Evolutionary conservation across 2,797 vertebrate genomes (phyloP), one percentile per base, ranked within the genome.

Genomic region (Macropodus opercularis): DNA sequence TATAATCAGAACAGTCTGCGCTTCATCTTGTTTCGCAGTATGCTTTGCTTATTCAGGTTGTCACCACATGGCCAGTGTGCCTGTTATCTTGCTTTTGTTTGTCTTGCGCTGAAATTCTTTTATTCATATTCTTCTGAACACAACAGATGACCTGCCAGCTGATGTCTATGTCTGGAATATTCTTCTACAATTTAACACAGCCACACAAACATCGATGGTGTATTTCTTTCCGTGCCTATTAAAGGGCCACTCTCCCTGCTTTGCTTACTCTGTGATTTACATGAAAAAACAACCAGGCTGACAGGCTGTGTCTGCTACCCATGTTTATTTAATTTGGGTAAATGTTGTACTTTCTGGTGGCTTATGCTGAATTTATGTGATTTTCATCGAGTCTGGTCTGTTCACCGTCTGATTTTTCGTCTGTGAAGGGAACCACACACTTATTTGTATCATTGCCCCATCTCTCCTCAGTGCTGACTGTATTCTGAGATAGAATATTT

Each of bases 301-400:
- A 78, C 76, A 67, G 75, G 63, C 82, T 79, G 68, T 8, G 79
- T 84, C 72, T 75, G 63, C 72, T 72, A 8, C 65, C 87, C 83
- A 83, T 90, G 82, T 87, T 89, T 90, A 86, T 88, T 88, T 87
- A 70, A 90, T 86, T 50, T 76, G 77, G 40, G 73, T 80, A 80
- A 84, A 87, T 85, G 79, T 73, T 86, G 79, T 63, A 66, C 69
- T 40, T 75, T 80, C 56, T 77, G 44, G 68, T 79, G 54, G 57
- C 69, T 85, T 75, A 47, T 67, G 31, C 68, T 79, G 73, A 71
- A 74, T 70, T 53, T 77, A 74, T 85, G 89, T 85, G 80, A 69
- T 81, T 82, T 79, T 75, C 74, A 81, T 86, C 79, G 85, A 63
- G 77, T 56, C 48, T 78, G 76, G 64, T 46, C 7, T 79, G 47